A percentile compares a stretch with the other conserved stretches of the same genome.
Conservation (phyloP, 2,113 vertebrate species). For the Nesoenas mayeri region DNA sequence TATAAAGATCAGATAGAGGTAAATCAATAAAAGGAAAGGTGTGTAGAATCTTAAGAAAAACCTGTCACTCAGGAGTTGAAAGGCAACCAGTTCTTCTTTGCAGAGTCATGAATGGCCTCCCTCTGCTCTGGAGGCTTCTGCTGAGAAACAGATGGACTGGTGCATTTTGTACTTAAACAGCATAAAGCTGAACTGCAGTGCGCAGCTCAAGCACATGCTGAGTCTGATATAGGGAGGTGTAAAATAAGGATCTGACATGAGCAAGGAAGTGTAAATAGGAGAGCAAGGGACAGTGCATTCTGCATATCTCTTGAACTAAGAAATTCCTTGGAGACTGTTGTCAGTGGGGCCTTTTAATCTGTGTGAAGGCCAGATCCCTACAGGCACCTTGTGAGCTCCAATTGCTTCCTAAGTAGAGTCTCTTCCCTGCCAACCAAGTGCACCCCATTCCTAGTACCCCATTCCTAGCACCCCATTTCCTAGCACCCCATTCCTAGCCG, state of each 20-base stretch:
- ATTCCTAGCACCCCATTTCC: too few relatives aligned
- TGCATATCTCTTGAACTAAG: not conserved
- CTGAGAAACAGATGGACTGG: not conserved
- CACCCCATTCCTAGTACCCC: not conserved
- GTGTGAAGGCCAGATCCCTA: not conserved
- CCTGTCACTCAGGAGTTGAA: not conserved
- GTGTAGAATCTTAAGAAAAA: not conserved
- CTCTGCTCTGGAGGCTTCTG: not conserved
- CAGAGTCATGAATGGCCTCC: not conserved
- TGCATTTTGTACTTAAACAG: not conserved
- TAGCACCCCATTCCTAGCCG: not conserved
- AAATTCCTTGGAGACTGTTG: not conserved
- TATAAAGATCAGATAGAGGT: not conserved
- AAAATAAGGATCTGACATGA: not conserved
- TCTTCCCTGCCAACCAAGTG: not conserved
- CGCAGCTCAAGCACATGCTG: not conserved
- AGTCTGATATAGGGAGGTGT: fast-evolving
- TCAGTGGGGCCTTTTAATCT: not conserved
- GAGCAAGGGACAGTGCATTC: not conserved
- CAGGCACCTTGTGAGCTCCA: not conserved
- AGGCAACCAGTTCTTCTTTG: not conserved
- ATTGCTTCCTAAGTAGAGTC: not conserved
- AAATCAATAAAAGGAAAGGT: not conserved
- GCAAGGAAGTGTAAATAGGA: not conserved
- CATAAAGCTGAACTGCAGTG: not conserved